Evolutionary conservation across 2,797 vertebrate genomes (phyloP).

Genomic region (Fratercula arctica): DNA sequence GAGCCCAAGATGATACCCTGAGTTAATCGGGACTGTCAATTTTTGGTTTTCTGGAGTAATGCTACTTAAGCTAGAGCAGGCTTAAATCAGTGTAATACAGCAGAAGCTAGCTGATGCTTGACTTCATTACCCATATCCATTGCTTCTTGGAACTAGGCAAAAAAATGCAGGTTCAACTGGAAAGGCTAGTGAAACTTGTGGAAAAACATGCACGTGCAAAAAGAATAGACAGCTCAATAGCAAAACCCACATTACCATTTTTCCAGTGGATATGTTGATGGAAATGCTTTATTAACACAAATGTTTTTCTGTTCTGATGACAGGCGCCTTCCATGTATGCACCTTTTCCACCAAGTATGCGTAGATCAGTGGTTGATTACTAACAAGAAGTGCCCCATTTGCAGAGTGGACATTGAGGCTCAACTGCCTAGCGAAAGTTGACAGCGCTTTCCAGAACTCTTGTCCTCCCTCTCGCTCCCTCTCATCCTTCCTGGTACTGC

Average conservation of each 20-base stretch:
- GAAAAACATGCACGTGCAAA: neutral
- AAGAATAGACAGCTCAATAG: neutral
- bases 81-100: neutral
- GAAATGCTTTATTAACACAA: neutral
- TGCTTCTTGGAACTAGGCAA: neutral
- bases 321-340: slow-evolving; percentile 99
- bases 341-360: slow-evolving; percentile 99
- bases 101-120: neutral
- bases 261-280: fast-evolving
- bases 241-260: neutral
- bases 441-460: slow-evolving; percentile 88
- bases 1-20: neutral
- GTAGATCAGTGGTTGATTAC: slow-evolving; percentile 99
- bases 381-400: slow-evolving; percentile 99
- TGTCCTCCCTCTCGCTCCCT: slow-evolving; percentile 74
- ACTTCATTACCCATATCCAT: neutral
- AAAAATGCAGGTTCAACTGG: neutral
- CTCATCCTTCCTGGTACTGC: slow-evolving; percentile 89
- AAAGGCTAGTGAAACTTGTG: neutral
- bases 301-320: slow-evolving; percentile 26
- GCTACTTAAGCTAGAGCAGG: neutral
- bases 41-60: neutral
- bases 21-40: neutral
- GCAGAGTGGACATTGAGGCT: slow-evolving; percentile 99
- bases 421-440: slow-evolving; percentile 99